phyloP scores from a whole-genome alignment of 2,113 vertebrate genomes.

The Phycodurus eques region DNA sequence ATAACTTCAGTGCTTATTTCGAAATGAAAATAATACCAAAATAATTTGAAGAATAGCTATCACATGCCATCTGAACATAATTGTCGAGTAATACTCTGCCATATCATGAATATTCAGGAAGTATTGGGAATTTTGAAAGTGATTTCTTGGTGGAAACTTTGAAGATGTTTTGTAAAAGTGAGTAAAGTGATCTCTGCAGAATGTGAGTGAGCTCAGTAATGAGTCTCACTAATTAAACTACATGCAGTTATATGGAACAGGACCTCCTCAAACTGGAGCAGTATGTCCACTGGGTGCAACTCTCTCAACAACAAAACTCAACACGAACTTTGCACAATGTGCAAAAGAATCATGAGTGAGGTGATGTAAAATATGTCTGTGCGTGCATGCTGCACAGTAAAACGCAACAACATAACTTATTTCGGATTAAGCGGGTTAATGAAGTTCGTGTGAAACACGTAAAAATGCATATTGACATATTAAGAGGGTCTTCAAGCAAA shows the following conservation, averaged over 20 bases:
- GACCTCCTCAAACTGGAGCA: constrained; percentile 8
- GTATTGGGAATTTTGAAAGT: constrained; percentile 14
- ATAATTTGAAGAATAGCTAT: not conserved
- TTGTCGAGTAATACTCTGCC: not conserved
- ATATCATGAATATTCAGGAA: not conserved
- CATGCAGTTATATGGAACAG: constrained; percentile 1
- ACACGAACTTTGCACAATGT: constrained; percentile 6
- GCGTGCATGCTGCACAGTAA: constrained; percentile 12
- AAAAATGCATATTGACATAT: not conserved
- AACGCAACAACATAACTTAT: constrained; percentile 12
- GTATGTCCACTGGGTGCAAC: constrained; percentile 15
- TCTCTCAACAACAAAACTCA: not conserved
- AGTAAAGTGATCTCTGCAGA: constrained; percentile 21
- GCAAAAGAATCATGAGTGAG: constrained; percentile 13
- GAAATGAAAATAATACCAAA: not conserved
- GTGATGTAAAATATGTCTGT: constrained; percentile 29
- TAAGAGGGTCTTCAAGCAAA: constrained; percentile 8
- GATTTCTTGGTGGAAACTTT: constrained; percentile 28
- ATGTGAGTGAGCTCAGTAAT: constrained; percentile 16
- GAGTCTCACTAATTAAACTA: constrained; percentile 39
- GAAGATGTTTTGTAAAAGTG: constrained; percentile 12
- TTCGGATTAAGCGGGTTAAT: constrained; percentile 29
- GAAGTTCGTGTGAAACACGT: constrained; percentile 20
- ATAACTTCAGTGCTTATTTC: not conserved
- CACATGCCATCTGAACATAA: not conserved